Evolutionary conservation across 1,140 invertebrate genomes (phyloP).

Genomic region (Drosophila nannoptera): DNA sequence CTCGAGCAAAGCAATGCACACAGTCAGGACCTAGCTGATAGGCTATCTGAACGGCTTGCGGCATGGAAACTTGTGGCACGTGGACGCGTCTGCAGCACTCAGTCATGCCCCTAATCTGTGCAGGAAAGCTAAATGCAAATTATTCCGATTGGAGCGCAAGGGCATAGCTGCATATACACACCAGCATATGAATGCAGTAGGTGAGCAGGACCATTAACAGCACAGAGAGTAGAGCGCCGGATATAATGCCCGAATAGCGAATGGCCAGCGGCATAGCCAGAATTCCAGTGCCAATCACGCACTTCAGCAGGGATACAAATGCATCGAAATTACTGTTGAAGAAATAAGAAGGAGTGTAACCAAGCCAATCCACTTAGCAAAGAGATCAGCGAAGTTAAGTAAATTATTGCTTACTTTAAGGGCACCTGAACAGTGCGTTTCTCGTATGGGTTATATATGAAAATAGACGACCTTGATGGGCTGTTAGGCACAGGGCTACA

Average conservation of each 20-base stretch:
- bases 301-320: constrained; percentile 57
- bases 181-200: constrained; percentile 66
- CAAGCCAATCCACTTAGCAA: too few species aligned
- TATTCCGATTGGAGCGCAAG: neutral
- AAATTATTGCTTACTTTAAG: constrained; percentile 42
- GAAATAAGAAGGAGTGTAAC: too few species aligned
- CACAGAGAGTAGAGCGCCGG: constrained; percentile 36
- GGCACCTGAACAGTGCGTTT: constrained; percentile 59
- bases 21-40: constrained; percentile 49
- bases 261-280: constrained; percentile 62
- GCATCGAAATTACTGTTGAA: constrained; percentile 52
- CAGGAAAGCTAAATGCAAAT: constrained; percentile 6
- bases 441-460: constrained; percentile 58
- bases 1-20: constrained; percentile 36
- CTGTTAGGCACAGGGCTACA: constrained; percentile 8
- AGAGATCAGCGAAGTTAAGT: neutral
- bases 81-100: constrained; percentile 56
- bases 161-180: constrained; percentile 47
- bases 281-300: constrained; percentile 61
- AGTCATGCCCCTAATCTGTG: constrained; percentile 58
- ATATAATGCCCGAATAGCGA: constrained; percentile 42
- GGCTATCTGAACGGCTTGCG: constrained; percentile 55
- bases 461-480: constrained; percentile 43
- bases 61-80: constrained; percentile 63
- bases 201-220: constrained; percentile 61